These are phyloP conservation scores for Phylloscopus whistleri DNA, from an alignment of 2,113 vertebrate species.

Conservation along the genomic window DNA sequence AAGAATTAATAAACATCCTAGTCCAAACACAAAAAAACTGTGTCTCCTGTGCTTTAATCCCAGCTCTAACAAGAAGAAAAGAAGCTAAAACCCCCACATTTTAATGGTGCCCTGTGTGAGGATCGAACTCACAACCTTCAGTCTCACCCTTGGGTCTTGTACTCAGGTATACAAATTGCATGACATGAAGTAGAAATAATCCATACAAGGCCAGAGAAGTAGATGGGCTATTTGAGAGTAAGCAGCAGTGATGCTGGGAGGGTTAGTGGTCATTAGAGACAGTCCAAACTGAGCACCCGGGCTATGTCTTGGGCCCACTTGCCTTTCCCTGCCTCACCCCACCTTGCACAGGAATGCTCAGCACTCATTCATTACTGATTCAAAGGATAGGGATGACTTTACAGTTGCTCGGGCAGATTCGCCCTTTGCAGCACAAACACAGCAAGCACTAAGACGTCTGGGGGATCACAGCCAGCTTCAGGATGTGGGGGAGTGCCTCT, in stretches of 20 bases:
- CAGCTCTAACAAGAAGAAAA: too few species aligned
- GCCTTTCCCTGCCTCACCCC: neutral
- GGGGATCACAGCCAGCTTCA: neutral
- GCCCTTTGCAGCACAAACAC: neutral
- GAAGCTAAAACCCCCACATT: too few species aligned
- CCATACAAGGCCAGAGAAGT: neutral
- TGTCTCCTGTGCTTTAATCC: too few species aligned
- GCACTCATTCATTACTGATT: neutral
- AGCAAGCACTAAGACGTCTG: neutral
- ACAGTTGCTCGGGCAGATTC: neutral
- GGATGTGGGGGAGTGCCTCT: neutral
- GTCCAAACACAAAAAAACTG: too few species aligned
- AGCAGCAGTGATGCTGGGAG: neutral
- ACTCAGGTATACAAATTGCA: neutral
- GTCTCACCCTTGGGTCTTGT: neutral
- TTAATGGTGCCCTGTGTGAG: too few species aligned
- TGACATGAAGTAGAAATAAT: neutral
- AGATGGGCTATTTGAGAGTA: neutral
- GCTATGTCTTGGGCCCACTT: neutral
- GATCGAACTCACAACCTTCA: too few species aligned
- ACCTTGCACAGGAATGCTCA: neutral
- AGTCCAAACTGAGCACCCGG: neutral
- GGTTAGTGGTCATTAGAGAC: neutral
- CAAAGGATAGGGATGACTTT: neutral
- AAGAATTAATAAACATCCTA: too few species aligned